Base-by-base conservation (phyloP, 2,888 invertebrate genomes). In the Cybosia mesomella region DNA sequence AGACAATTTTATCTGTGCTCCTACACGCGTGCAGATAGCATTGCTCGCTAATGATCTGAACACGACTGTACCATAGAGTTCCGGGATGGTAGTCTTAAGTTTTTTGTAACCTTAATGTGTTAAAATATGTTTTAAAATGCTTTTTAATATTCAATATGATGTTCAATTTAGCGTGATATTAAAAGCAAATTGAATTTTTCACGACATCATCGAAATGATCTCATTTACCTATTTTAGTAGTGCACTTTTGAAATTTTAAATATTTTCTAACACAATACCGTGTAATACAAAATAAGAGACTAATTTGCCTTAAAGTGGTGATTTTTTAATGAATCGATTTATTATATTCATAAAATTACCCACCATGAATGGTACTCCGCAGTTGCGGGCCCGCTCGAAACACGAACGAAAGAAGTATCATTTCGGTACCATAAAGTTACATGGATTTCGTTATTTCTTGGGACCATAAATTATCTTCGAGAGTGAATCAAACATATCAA, bases 131-230 rank as follows among this genome's bases (percentile, higher is more conserved):
- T 54, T 28, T 62, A 28, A 32, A 43, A 11, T 62, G 5, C 18
- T 1, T 21, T 5, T 13, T 34, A 22, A 7, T 58, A 4, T n/a
- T 11, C 7, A 36, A 3, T 22, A 53, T 11, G 21, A 24, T 55
- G 55, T n/a, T 55, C 32, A 62, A 53, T 62, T 49, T 53, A 32
- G 32, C 58, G 58, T 58, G 58, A 58, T 58, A 58, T 58, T 58
- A 58, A 58, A 58, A 58, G 28, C 32, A 58, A 58, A 58, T 58
- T 55, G 24, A 55, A 15, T 55, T 55, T 22, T 32, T 58, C 34
- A 58, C 5, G 24, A 57, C 32, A 57, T 32, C 32, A 4, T 15
- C 32, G 32, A 58, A 58, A 32, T 58, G n/a, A 34, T 58, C 55
- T 55, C 32, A 58, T 58, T 58, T 55, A 22, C 13, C 11, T 55